Evolutionary conservation across 2,113 vertebrate species (phyloP), one percentile per base, ranked within the genome.

Genomic region (Struthidea cinerea): DNA sequence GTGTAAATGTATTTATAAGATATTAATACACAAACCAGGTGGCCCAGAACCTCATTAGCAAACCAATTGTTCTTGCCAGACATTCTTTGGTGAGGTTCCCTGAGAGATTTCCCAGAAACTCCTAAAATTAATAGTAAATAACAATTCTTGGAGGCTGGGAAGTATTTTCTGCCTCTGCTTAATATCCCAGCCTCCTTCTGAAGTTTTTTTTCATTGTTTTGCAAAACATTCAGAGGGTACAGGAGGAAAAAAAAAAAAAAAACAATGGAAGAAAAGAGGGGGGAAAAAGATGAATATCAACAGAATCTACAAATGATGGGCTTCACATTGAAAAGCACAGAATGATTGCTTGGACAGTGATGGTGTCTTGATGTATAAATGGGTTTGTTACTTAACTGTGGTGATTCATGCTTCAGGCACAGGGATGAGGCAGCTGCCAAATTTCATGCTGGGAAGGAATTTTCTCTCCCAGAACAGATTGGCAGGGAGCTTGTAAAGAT

Each of bases 321-420:
- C 42, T 74, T 87, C 76, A 65, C 13, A 10, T 19, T 82, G 83
- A 89, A 92, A 94, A 88, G 12, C 69, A 70, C 18, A 67, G 90
- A 73, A 35, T 50, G 60, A 71, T 73, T 87, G 56, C 90, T 95
- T 95, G 97, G 95, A 84, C 88, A 93, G 61, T 67, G 69, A 86
- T 88, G 63, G 69, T 30, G 35, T 89, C 88, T 92, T 75, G 80
- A 86, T 95, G 70, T 16, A 90, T 92, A 96, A 96, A 96, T 87
- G 95, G 89, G 84, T 90, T 97, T 77, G 89, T 96, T 96, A 97
- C 93, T 96, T 96, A 96, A 96, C 93, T 87, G 88, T 90, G 89
- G 84, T 97, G 97, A 97, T 95, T 97, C 96, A 97, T 91, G 73
- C 94, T 86, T 81, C 92, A 96, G 80, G 94, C 83, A 94, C 60